Conservation (phyloP, 2,113 vertebrate genomes). For the Sporophila hypoxantha region DNA sequence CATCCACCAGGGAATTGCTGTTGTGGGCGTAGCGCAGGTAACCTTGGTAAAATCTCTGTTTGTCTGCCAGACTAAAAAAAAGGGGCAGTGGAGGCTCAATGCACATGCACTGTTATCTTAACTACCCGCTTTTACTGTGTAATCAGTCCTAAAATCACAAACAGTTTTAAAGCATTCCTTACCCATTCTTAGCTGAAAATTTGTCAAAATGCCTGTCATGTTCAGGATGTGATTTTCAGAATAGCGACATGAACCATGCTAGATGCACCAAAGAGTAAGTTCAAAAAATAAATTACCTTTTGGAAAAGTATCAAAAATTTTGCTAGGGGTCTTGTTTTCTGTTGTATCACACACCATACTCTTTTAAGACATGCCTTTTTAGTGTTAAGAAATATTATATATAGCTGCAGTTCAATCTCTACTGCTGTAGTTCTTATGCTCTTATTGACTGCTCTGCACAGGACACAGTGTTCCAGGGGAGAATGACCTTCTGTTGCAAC, state of each 20-base stretch:
- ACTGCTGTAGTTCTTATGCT: background rate
- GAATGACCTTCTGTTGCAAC: background rate
- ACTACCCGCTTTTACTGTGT: background rate
- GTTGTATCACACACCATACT: background rate
- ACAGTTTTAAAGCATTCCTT: background rate
- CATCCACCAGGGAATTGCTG: background rate
- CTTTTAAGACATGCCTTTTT: background rate
- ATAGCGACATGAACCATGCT: background rate
- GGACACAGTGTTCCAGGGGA: background rate
- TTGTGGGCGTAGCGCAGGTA: background rate
- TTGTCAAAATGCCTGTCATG: background rate
- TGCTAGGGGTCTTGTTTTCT: background rate
- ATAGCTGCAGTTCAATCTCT: constrained; percentile 8
- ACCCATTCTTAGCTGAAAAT: background rate
- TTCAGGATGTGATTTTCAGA: background rate
- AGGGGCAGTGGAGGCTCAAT: background rate
- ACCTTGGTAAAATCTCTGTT: background rate
- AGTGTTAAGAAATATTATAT: background rate
- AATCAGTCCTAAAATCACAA: background rate
- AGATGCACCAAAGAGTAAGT: background rate
- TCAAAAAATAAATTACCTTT: background rate
- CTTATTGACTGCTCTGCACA: background rate
- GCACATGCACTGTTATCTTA: background rate
- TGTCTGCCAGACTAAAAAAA: background rate
- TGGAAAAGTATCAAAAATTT: background rate